phyloP scores from a whole-genome alignment of 2,113 vertebrate genomes.

The Galemys pyrenaicus region DNA sequence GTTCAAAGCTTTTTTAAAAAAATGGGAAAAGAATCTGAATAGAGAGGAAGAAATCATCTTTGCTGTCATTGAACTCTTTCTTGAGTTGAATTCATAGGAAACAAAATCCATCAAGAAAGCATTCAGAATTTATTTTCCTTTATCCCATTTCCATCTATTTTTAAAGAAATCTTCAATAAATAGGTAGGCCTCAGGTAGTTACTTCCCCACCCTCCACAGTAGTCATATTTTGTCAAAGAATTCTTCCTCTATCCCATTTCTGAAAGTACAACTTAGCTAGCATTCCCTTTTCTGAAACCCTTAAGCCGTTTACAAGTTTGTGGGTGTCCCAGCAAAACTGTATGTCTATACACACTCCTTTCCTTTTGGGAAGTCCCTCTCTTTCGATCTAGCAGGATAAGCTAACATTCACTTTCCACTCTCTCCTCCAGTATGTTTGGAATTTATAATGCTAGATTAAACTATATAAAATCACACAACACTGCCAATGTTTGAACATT shows the following conservation, averaged over 20 bases:
- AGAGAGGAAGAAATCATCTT: neutral
- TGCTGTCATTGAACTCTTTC: neutral
- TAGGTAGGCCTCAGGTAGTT: neutral
- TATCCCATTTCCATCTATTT: neutral
- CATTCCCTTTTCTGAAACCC: neutral
- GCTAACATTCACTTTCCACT: neutral
- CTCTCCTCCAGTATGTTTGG: neutral
- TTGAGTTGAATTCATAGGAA: neutral
- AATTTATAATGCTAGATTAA: neutral
- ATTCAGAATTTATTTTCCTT: slow-evolving; percentile 7
- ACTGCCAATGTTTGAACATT: neutral
- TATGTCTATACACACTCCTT: neutral
- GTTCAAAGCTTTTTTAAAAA: slow-evolving; percentile 49
- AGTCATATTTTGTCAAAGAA: neutral
- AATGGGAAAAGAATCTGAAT: slow-evolving; percentile 44
- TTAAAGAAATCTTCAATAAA: neutral
- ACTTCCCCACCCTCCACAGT: neutral
- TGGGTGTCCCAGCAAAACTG: fast-evolving
- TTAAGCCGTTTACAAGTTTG: neutral
- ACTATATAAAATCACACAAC: neutral
- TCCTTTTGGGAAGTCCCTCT: neutral
- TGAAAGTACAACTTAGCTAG: neutral
- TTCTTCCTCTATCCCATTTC: neutral
- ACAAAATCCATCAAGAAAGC: neutral
- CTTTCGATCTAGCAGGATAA: neutral